Evolutionary conservation across 2,797 vertebrate genomes (phyloP).

Genomic region (Sebastiscus tertius): DNA sequence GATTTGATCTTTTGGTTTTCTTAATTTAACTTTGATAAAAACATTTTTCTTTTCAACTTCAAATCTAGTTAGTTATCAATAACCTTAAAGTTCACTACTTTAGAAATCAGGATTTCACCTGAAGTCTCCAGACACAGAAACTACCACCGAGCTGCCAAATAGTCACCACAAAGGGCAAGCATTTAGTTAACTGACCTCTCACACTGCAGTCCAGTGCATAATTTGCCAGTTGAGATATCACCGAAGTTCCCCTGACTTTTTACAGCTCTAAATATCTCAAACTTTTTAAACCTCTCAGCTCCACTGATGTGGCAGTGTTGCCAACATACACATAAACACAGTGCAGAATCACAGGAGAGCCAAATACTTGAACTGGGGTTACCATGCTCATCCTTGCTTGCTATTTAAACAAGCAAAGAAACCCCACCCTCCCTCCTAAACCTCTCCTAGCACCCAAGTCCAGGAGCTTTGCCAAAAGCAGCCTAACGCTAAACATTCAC

Average conservation of each 20-base stretch:
- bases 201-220: neutral
- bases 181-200: neutral
- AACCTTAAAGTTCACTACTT: neutral
- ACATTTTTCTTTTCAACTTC: neutral
- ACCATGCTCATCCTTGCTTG: slow-evolving; percentile 52
- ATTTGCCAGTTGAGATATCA: neutral
- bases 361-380: slow-evolving; percentile 62
- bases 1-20: neutral
- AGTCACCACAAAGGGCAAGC: neutral
- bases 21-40: neutral
- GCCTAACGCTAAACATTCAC: slow-evolving; percentile 77
- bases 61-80: neutral
- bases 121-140: neutral
- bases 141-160: neutral
- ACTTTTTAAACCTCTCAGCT: slow-evolving; percentile 8
- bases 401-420: slow-evolving; percentile 63
- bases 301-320: slow-evolving; percentile 2
- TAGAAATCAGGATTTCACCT: neutral
- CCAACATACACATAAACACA: slow-evolving; percentile 31
- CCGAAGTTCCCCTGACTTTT: neutral
- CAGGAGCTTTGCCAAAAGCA: slow-evolving; percentile 75
- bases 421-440: slow-evolving; percentile 39
- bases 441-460: slow-evolving; percentile 69
- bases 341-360: slow-evolving; percentile 35
- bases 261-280: slow-evolving; percentile 1